A percentile compares a stretch with the other conserved stretches of the same genome.
Evolutionary conservation across 2,888 invertebrate genomes (phyloP).

Genomic region (Endotricha flammealis): DNA sequence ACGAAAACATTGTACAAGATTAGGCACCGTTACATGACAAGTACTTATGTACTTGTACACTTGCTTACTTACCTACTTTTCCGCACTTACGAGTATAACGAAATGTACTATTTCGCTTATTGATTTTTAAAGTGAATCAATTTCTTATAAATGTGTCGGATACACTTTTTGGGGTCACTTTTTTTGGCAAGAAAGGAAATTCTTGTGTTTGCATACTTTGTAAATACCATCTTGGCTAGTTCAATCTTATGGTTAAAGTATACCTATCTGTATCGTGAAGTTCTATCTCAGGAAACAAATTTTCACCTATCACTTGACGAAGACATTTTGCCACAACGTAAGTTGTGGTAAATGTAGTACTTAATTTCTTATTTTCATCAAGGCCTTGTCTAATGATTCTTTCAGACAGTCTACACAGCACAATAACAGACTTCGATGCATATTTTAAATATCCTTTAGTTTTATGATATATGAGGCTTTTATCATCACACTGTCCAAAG

Average conservation of each 20-base stretch:
- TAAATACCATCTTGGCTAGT: constrained; percentile 9
- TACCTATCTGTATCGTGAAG: constrained; percentile 3
- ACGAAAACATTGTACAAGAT: too few relatives aligned
- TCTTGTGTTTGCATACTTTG: constrained; percentile 12
- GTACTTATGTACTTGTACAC: too few relatives aligned
- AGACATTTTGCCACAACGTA: constrained; percentile 4
- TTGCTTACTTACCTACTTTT: too few relatives aligned
- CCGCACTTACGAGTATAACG: too few relatives aligned
- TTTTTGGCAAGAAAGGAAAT: constrained; percentile 12
- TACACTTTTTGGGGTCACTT: constrained; percentile 12
- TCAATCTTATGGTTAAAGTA: too few relatives aligned
- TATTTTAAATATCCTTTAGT: constrained; percentile 1
- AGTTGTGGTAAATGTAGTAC: constrained; percentile 5
- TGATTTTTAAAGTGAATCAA: constrained; percentile 15
- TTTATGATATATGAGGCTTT: constrained; percentile 12
- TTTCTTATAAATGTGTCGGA: constrained; percentile 14
- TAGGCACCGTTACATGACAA: too few relatives aligned
- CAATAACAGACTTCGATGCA: constrained; percentile 8
- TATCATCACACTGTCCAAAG: constrained; percentile 9
- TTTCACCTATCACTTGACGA: constrained; percentile 9
- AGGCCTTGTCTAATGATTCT: constrained; percentile 8
- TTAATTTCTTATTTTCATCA: constrained; percentile 8
- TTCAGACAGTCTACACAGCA: constrained; percentile 12
- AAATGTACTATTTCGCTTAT: neutral
- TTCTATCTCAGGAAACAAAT: constrained; percentile 9